These are phyloP conservation scores for Akabosia matsudoensis DNA, from an alignment of 1,140 invertebrate species.

Conservation along the genomic window DNA sequence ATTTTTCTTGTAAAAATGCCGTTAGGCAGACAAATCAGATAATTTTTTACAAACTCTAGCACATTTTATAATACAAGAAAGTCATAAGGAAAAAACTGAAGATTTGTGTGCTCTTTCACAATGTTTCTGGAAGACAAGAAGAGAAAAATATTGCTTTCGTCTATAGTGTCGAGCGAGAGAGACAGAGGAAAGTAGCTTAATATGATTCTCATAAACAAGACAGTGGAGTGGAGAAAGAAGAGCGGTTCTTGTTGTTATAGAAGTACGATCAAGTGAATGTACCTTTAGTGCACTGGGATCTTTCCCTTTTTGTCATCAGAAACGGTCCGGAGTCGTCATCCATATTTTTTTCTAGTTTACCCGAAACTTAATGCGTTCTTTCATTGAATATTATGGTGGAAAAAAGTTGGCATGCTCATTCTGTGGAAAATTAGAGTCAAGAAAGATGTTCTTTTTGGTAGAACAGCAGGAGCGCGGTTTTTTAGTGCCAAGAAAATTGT, in stretches of 20 bases:
- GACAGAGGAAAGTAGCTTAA: neutral
- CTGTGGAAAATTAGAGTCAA: conserved; percentile 11
- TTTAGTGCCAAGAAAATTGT: too few relatives aligned
- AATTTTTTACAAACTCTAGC: neutral
- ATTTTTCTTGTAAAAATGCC: neutral
- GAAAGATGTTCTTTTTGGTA: conserved; percentile 6
- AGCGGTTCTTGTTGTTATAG: neutral
- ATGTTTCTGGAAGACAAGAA: neutral
- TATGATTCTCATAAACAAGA: neutral
- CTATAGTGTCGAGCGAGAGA: neutral
- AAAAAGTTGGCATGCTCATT: neutral
- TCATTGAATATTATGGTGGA: neutral
- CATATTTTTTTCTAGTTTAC: neutral
- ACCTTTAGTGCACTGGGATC: neutral
- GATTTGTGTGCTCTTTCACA: neutral
- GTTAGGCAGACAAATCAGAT: neutral
- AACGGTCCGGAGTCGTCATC: neutral
- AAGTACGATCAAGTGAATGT: too few relatives aligned
- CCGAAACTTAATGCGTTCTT: too few relatives aligned
- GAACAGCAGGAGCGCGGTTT: neutral
- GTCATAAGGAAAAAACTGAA: neutral
- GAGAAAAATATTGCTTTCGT: neutral
- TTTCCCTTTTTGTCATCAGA: neutral
- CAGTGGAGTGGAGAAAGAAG: neutral
- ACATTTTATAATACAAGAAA: neutral